Conservation (phyloP, 2,888 invertebrate species). For the Ophion obscuratus region DNA sequence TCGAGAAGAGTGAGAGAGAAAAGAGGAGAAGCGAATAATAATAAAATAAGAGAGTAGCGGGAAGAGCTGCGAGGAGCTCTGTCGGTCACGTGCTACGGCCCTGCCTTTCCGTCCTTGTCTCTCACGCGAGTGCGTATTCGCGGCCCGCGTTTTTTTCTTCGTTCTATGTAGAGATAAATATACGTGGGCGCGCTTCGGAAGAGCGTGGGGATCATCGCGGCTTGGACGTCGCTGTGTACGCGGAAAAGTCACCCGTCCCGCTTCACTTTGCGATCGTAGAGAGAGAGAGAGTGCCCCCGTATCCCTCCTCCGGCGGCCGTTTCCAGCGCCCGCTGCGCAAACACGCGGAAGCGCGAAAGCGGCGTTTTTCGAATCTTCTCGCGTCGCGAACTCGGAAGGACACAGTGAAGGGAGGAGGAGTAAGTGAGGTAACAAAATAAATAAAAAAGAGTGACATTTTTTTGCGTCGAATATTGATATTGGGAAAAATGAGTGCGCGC, state of each 20-base stretch:
- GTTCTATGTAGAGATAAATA: constrained; percentile 38
- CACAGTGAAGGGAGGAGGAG: background rate
- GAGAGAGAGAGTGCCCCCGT: background rate
- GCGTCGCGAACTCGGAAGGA: background rate
- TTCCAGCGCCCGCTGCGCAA: background rate
- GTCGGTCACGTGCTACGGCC: constrained; percentile 31
- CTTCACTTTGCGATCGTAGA: background rate
- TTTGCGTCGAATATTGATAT: background rate
- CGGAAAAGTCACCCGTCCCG: background rate
- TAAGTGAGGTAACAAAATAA: background rate
- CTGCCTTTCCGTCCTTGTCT: constrained; percentile 19
- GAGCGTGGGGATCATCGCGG: background rate
- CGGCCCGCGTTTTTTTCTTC: constrained; percentile 40
- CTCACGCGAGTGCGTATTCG: constrained; percentile 40
- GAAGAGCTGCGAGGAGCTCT: constrained; percentile 20
- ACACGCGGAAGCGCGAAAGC: background rate
- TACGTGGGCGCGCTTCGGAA: constrained; percentile 40
- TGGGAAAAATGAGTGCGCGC: constrained; percentile 81
- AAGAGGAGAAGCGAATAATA: background rate
- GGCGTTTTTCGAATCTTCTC: background rate
- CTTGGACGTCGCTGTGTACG: background rate
- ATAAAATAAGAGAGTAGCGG: background rate
- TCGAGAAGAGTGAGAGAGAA: background rate
- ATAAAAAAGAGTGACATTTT: background rate
- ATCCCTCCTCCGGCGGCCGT: too few species aligned